Percentiles rank a stretch among this genome's conserved stretches.
Evolutionary conservation across 2,113 vertebrate species (phyloP).

Genomic region (Lagenorhynchus albirostris): DNA sequence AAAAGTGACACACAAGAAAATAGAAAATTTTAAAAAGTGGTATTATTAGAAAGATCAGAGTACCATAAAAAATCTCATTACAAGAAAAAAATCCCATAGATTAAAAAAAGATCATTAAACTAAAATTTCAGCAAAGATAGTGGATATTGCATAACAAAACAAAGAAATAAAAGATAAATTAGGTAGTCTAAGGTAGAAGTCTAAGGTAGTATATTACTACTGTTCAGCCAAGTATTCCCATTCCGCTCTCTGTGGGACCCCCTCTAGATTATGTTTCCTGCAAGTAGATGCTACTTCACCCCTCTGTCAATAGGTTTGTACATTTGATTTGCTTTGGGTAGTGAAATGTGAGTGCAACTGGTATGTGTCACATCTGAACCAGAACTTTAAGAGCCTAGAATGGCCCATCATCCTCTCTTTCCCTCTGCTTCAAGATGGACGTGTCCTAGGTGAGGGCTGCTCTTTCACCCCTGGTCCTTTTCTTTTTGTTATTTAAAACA

Average conservation of each 20-base stretch:
- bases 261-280: neutral
- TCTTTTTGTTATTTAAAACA: neutral
- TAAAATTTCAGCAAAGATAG: neutral
- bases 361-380: neutral
- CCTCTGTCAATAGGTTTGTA: neutral
- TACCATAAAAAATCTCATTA: neutral
- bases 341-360: neutral
- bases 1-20: neutral
- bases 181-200: neutral
- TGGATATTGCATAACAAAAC: neutral
- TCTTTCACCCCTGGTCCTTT: neutral
- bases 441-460: neutral
- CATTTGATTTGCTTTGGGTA: neutral
- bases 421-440: neutral
- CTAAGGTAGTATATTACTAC: neutral
- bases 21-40: neutral
- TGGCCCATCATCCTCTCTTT: neutral
- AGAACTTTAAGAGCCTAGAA: neutral
- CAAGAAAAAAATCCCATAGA: neutral
- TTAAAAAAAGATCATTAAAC: neutral
- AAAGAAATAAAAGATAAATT: neutral
- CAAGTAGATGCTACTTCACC: neutral
- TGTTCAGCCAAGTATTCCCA: neutral
- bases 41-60: neutral
- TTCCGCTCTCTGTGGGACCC: fast-evolving